A percentile compares a stretch with the other conserved stretches of the same genome.
phyloP scores from a whole-genome alignment of 2,113 vertebrate species.

The Mormyrus lacerda region DNA sequence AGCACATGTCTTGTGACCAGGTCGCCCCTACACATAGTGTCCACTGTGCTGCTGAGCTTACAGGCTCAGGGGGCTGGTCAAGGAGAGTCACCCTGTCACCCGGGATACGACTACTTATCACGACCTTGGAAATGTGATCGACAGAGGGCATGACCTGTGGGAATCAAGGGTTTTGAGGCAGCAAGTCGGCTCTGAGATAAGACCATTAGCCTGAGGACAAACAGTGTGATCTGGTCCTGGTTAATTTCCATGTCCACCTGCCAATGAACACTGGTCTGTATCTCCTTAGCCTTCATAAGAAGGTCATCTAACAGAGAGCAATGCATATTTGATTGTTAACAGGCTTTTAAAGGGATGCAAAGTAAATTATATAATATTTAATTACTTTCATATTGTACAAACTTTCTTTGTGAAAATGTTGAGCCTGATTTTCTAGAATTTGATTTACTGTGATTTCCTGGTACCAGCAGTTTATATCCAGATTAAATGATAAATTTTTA shows the following conservation, averaged over 20 bases:
- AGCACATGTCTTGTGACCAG: neutral
- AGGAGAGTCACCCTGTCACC: neutral
- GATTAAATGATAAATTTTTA: slow-evolving; percentile 57
- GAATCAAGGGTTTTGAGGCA: neutral
- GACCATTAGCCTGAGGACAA: neutral
- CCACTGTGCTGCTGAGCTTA: neutral
- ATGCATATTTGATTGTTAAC: neutral
- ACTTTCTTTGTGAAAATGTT: slow-evolving; percentile 47
- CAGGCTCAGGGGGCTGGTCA: neutral
- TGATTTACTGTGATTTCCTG: slow-evolving; percentile 70
- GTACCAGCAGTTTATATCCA: slow-evolving; percentile 71
- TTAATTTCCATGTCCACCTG: neutral
- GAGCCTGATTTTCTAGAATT: slow-evolving; percentile 27
- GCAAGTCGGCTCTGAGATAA: neutral
- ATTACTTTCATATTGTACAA: slow-evolving; percentile 50
- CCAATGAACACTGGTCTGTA: neutral
- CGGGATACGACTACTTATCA: neutral
- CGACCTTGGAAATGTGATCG: neutral
- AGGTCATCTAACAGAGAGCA: neutral
- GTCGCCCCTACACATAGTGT: neutral
- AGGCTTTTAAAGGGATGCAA: slow-evolving; percentile 28
- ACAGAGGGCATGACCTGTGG: neutral
- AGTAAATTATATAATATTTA: slow-evolving; percentile 41
- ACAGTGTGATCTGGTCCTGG: neutral
- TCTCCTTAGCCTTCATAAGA: neutral